Evolutionary conservation across 2,797 vertebrate species (phyloP).

Genomic region (Muscicapa comitata): DNA sequence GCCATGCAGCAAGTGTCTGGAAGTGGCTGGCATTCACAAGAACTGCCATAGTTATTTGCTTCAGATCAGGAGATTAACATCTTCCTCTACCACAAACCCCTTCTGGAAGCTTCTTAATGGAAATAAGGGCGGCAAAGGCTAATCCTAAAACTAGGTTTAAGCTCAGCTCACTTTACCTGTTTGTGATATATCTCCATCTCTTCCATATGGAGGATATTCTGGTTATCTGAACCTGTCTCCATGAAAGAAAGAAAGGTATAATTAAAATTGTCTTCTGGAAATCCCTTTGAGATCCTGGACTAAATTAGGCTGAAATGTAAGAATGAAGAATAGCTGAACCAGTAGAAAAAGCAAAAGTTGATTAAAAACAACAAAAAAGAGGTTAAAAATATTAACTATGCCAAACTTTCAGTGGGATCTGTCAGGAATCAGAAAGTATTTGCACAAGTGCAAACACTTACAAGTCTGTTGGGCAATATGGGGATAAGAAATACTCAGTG

Average conservation of each 20-base stretch:
- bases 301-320: neutral
- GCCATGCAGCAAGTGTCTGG: neutral
- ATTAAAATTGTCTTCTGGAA: neutral
- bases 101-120: neutral
- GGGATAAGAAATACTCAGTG: neutral
- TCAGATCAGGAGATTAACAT: neutral
- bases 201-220: neutral
- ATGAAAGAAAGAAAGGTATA: neutral
- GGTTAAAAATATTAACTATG: neutral
- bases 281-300: neutral
- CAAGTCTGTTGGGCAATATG: neutral
- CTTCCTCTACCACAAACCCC: neutral
- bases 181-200: neutral
- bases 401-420: neutral
- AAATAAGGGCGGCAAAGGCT: neutral
- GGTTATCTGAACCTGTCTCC: neutral
- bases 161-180: neutral
- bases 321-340: neutral
- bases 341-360: neutral
- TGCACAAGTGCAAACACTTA: conserved; percentile 43
- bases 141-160: conserved; percentile 3
- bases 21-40: neutral
- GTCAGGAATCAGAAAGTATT: neutral
- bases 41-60: neutral
- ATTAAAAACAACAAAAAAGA: neutral